Percentiles rank a stretch among this genome's conserved stretches.
Conservation (phyloP, 2,113 vertebrate species). For the Myotis yumanensis region DNA sequence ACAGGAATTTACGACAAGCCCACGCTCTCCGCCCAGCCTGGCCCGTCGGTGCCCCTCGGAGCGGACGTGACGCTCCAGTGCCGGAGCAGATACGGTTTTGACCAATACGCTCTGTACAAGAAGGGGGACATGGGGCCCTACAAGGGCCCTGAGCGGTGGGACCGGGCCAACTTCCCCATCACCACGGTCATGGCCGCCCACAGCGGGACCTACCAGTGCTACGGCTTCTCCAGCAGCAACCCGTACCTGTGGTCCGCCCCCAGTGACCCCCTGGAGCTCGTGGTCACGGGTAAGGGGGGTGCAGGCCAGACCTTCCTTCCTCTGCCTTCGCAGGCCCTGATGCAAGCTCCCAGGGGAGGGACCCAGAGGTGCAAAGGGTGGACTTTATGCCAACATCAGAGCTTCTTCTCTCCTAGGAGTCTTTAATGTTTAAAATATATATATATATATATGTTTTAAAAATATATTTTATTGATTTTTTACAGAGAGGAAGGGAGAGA, state of each 20-base stretch:
- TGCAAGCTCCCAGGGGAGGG: neutral
- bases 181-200: neutral
- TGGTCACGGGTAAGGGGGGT: constrained; percentile 64
- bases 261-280: constrained; percentile 57
- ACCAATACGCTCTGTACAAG: constrained; percentile 44
- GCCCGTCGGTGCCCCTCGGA: neutral
- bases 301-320: too few relatives aligned
- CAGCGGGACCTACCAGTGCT: constrained; percentile 61
- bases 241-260: constrained; percentile 40
- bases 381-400: too few relatives aligned
- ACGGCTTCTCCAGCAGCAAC: rapidly evolving
- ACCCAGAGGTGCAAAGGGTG: too few relatives aligned
- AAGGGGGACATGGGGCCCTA: neutral
- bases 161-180: constrained; percentile 31
- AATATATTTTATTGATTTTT: too few relatives aligned
- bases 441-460: too few relatives aligned
- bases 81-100: rapidly evolving
- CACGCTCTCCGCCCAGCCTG: neutral
- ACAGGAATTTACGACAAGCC: constrained; percentile 33
- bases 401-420: too few relatives aligned
- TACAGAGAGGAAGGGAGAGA: too few relatives aligned
- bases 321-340: neutral
- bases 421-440: too few relatives aligned
- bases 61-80: constrained; percentile 41
- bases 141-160: rapidly evolving